These are phyloP conservation scores for Pachliopta kotzebuea DNA, from an alignment of 2,888 invertebrate species.

Conservation along the genomic window DNA sequence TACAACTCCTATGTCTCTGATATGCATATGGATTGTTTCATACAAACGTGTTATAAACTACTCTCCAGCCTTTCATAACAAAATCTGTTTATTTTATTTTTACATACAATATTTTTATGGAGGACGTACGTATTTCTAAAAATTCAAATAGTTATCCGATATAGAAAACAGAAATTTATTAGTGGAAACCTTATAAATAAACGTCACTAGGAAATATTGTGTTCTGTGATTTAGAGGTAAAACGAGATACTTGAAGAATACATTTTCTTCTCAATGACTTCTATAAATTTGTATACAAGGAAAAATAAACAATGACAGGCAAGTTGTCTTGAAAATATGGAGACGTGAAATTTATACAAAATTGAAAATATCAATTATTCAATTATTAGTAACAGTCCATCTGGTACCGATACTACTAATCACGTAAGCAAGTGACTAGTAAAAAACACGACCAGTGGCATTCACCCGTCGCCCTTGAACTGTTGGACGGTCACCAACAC, in stretches of 20 bases:
- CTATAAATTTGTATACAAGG: conserved; percentile 16
- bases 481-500: conserved; percentile 62
- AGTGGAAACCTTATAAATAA: not conserved
- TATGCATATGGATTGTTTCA: no score
- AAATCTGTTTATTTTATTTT: no score
- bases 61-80: no score
- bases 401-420: conserved; percentile 64
- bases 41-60: no score
- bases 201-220: not conserved
- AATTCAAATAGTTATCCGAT: not conserved
- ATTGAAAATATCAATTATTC: conserved; percentile 38
- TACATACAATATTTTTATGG: no score
- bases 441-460: conserved; percentile 73
- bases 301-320: conserved; percentile 33
- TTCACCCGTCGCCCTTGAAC: conserved; percentile 78
- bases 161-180: not conserved
- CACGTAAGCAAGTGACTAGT: conserved; percentile 61
- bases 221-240: not conserved
- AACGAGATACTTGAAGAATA: conserved; percentile 1
- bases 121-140: not conserved
- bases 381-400: conserved; percentile 52
- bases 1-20: no score
- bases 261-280: conserved; percentile 11
- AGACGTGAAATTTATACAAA: conserved; percentile 9
- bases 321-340: conserved; percentile 32